These are phyloP conservation scores for Drosophila percnosoma DNA, from an alignment of 2,888 invertebrate species.

Conservation along the genomic window DNA sequence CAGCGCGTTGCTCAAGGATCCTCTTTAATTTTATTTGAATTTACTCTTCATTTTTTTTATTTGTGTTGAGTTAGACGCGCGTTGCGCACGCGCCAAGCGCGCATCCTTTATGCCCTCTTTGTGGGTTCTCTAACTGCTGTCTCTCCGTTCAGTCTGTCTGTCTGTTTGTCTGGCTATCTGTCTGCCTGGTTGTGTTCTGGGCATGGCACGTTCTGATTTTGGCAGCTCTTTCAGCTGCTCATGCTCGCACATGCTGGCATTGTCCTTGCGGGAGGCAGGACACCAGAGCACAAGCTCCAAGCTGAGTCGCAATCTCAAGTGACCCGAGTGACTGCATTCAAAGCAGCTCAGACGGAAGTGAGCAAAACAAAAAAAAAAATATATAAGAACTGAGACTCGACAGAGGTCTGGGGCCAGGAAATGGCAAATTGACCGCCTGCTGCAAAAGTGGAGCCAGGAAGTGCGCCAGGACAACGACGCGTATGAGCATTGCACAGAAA, in stretches of 20 bases:
- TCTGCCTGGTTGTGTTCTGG: constrained; percentile 17
- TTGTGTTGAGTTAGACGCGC: constrained; percentile 40
- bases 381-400: constrained; percentile 13
- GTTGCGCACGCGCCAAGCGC: constrained; percentile 68
- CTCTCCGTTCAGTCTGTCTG: not conserved
- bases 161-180: not conserved
- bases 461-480: constrained; percentile 67
- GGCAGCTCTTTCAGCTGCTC: constrained; percentile 47
- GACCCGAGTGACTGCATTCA: constrained; percentile 73
- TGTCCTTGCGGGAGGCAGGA: constrained; percentile 54
- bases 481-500: constrained; percentile 62
- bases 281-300: constrained; percentile 3
- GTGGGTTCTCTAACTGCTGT: not conserved
- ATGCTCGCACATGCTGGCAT: constrained; percentile 35
- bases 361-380: constrained; percentile 18
- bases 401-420: constrained; percentile 69
- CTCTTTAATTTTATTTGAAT: constrained; percentile 11
- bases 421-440: constrained; percentile 85
- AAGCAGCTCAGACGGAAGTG: constrained; percentile 63
- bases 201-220: constrained; percentile 63
- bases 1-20: not conserved
- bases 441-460: constrained; percentile 67
- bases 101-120: constrained; percentile 19
- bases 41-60: constrained; percentile 2
- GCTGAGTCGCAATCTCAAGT: constrained; percentile 42